A percentile compares a stretch with the other conserved stretches of the same genome.
phyloP scores from a whole-genome alignment of 2,888 invertebrate species.

The Nomada fucata region DNA sequence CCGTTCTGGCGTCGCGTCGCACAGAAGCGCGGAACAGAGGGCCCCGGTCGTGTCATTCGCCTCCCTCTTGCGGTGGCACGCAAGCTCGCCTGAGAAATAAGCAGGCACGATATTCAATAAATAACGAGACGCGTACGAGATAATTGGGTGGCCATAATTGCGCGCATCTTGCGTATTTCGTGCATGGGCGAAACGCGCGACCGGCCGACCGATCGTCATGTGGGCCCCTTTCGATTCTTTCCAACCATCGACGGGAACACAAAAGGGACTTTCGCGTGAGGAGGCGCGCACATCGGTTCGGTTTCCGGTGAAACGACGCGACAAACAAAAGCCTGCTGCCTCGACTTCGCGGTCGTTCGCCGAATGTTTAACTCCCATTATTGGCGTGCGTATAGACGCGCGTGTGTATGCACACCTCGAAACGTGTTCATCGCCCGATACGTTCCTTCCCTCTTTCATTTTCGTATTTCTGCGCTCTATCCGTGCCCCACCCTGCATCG shows the following conservation, averaged over 20 bases:
- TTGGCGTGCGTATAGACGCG: neutral
- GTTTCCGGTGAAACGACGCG: slow-evolving; percentile 78
- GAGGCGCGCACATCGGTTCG: slow-evolving; percentile 69
- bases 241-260: slow-evolving; percentile 46
- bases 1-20: slow-evolving; percentile 10
- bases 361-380: slow-evolving; percentile 71
- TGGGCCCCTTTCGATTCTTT: slow-evolving; percentile 66
- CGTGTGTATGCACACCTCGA: too few species aligned
- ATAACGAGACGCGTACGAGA: slow-evolving; percentile 78
- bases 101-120: slow-evolving; percentile 71
- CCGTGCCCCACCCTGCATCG: neutral
- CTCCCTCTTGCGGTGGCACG: slow-evolving; percentile 64
- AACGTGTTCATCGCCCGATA: neutral
- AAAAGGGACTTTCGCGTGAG: slow-evolving; percentile 69
- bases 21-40: slow-evolving; percentile 13
- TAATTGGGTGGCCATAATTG: slow-evolving; percentile 76
- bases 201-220: slow-evolving; percentile 73
- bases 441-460: slow-evolving; percentile 9
- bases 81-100: slow-evolving; percentile 74
- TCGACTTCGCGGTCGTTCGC: slow-evolving; percentile 70
- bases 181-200: slow-evolving; percentile 49
- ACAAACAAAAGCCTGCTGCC: slow-evolving; percentile 73
- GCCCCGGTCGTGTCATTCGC: neutral
- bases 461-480: slow-evolving; percentile 16
- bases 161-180: slow-evolving; percentile 73